These are phyloP conservation scores for Campylomormyrus tamandua DNA, from an alignment of 2,113 vertebrate species.

Conservation along the genomic window DNA sequence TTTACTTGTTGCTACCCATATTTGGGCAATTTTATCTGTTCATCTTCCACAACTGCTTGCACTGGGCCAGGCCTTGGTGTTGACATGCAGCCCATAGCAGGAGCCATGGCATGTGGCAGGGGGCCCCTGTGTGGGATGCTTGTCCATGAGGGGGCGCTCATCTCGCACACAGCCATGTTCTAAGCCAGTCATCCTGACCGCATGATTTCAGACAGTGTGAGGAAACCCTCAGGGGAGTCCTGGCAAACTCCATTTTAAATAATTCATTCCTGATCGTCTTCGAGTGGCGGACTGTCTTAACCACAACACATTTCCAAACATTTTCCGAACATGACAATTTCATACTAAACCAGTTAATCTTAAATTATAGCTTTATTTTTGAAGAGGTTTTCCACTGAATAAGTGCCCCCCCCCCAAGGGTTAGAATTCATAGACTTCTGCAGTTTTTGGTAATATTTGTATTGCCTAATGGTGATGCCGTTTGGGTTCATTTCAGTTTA, in stretches of 20 bases:
- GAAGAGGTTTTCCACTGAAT: neutral
- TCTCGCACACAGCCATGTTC: neutral
- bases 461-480: neutral
- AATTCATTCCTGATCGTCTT: neutral
- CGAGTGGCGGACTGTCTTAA: neutral
- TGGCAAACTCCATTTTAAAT: neutral
- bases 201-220: neutral
- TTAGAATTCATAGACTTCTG: neutral
- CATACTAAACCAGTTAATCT: neutral
- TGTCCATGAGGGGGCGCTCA: neutral
- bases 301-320: neutral
- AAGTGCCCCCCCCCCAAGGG: neutral
- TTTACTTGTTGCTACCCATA: neutral
- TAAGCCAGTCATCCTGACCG: neutral
- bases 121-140: neutral
- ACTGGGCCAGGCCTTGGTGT: neutral
- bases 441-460: neutral
- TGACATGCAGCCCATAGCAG: neutral
- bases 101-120: neutral
- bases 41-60: neutral
- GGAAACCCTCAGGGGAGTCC: neutral
- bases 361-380: neutral
- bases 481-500: neutral
- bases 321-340: neutral
- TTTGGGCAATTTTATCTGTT: neutral